These are phyloP conservation scores for Urocolius indicus DNA, from an alignment of 2,113 vertebrate species.

Conservation along the genomic window DNA sequence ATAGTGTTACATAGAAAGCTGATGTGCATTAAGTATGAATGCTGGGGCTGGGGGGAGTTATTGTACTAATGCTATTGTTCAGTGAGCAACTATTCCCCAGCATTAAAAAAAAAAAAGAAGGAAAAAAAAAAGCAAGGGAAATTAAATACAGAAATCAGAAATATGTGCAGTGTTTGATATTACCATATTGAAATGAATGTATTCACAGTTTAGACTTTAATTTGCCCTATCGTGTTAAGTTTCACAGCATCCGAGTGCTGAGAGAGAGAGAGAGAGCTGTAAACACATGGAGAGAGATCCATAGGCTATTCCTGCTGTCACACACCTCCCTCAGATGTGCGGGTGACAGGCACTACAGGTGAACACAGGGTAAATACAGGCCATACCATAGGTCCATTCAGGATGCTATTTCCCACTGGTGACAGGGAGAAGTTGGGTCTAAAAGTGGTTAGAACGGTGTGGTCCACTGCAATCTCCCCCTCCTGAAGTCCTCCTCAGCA, in stretches of 20 bases:
- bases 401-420: not conserved
- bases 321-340: not conserved
- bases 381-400: not conserved
- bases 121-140: slow-evolving; percentile 32
- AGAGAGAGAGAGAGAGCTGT: not conserved
- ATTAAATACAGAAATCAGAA: slow-evolving; percentile 66
- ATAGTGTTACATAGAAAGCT: slow-evolving; percentile 31
- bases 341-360: not conserved
- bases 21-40: slow-evolving; percentile 30
- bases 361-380: not conserved
- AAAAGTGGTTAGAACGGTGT: not conserved
- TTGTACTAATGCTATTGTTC: slow-evolving; percentile 36
- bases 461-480: not conserved
- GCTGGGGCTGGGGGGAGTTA: slow-evolving; percentile 19
- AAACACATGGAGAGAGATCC: not conserved
- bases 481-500: not conserved
- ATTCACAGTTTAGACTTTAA: slow-evolving; percentile 41
- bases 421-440: not conserved
- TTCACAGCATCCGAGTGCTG: not conserved
- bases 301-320: not conserved
- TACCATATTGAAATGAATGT: slow-evolving; percentile 18
- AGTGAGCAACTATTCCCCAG: not conserved
- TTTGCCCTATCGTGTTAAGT: not conserved
- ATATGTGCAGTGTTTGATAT: slow-evolving; percentile 53
- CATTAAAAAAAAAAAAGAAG: slow-evolving; percentile 32